Percentiles rank a stretch among this genome's conserved stretches.
phyloP scores from a whole-genome alignment of 1,140 invertebrate species.

The Drosophila kurseongensis region DNA sequence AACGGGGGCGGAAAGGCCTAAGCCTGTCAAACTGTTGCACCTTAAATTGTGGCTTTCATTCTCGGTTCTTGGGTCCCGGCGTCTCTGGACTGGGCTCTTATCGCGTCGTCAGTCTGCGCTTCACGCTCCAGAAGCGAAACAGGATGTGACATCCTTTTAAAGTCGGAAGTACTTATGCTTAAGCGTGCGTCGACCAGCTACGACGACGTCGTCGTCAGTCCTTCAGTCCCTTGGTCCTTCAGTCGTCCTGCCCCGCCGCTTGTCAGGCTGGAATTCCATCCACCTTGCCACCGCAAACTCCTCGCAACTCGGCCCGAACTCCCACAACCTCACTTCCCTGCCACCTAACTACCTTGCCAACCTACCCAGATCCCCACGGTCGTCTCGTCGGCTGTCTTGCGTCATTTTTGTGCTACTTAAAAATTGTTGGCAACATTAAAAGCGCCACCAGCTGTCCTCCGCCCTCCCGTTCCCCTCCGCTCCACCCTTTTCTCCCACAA shows the following conservation, averaged over 20 bases:
- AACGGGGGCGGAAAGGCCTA: constrained; percentile 13
- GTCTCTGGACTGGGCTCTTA: constrained; percentile 54
- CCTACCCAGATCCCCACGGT: neutral
- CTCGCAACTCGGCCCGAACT: neutral
- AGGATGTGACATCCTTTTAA: constrained; percentile 84
- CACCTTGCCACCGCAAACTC: neutral
- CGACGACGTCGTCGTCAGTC: constrained; percentile 24
- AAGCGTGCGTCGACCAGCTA: constrained; percentile 73
- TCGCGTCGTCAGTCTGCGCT: constrained; percentile 75
- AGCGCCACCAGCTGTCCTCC: constrained; percentile 28
- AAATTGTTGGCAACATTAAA: constrained; percentile 76
- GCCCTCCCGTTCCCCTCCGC: too few species aligned
- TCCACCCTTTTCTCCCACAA: constrained; percentile 3
- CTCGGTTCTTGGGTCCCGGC: constrained; percentile 1
- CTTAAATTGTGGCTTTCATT: constrained; percentile 48
- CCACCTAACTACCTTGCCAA: neutral
- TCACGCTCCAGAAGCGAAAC: constrained; percentile 80
- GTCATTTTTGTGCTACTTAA: constrained; percentile 78
- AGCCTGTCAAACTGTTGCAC: constrained; percentile 64
- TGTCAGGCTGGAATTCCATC: constrained; percentile 29
- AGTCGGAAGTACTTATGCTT: constrained; percentile 84
- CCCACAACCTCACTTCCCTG: too few species aligned
- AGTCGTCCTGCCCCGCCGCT: constrained; percentile 3
- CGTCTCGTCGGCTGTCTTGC: constrained; percentile 36
- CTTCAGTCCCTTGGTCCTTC: neutral